A percentile compares a stretch with the other conserved stretches of the same genome.
Conservation (phyloP, 1,140 invertebrate species). For the Penaeus vannamei region DNA sequence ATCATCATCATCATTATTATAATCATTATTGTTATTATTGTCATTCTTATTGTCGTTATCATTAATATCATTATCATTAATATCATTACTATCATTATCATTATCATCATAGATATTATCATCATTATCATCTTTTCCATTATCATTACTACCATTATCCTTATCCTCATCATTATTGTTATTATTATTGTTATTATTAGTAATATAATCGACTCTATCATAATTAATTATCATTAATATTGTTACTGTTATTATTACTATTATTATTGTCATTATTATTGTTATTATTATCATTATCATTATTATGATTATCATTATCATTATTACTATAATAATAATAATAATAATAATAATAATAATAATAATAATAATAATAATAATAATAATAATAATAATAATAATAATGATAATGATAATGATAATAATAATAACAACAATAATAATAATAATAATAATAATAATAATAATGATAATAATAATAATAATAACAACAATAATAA, state of each 20-base stretch:
- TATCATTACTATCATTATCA: no score
- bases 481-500: not conserved
- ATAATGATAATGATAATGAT: not conserved
- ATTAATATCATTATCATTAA: no score
- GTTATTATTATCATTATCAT: not conserved
- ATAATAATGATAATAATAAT: slow-evolving; percentile 17
- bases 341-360: slow-evolving; percentile 1
- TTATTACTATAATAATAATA: not conserved
- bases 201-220: no score
- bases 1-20: no score
- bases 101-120: no score
- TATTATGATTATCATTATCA: not conserved
- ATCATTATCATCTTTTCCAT: no score
- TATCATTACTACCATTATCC: no score
- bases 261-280: not conserved
- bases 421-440: not conserved
- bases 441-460: slow-evolving; percentile 9
- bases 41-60: no score
- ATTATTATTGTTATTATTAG: no score
- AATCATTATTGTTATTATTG: no score
- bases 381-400: not conserved
- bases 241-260: not conserved
- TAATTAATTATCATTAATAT: not conserved
- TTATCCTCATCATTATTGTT: no score
- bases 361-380: slow-evolving; percentile 19